Evolutionary conservation across 2,888 invertebrate genomes (phyloP).

Genomic region (Mechanitis mazaeus): DNA sequence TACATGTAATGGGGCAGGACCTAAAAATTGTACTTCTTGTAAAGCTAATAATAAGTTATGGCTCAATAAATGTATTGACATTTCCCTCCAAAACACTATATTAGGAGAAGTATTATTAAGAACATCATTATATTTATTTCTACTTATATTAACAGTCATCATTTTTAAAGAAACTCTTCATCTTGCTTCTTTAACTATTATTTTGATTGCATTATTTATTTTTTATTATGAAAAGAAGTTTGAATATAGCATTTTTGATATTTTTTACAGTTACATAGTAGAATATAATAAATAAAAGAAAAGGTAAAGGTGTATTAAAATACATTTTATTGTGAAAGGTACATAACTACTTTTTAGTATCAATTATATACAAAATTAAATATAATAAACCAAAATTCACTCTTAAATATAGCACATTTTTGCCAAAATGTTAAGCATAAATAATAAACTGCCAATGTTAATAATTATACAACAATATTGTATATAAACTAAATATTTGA

Average conservation of each 20-base stretch:
- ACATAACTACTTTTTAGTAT: slow-evolving; percentile 69
- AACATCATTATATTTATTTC: slow-evolving; percentile 43
- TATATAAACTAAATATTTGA: not conserved
- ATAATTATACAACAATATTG: slow-evolving; percentile 1
- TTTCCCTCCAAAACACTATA: slow-evolving; percentile 41
- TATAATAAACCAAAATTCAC: slow-evolving; percentile 39
- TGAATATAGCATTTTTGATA: slow-evolving; percentile 25
- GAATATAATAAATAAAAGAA: slow-evolving; percentile 35
- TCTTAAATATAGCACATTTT: slow-evolving; percentile 16
- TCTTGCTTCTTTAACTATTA: slow-evolving; percentile 42
- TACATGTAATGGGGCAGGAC: slow-evolving; percentile 89
- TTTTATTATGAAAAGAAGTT: slow-evolving; percentile 46
- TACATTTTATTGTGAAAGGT: slow-evolving; percentile 75
- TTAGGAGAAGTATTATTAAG: slow-evolving; percentile 42
- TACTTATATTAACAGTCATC: slow-evolving; percentile 45
- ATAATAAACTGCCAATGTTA: slow-evolving; percentile 5
- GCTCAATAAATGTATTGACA: slow-evolving; percentile 55
- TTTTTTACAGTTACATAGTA: slow-evolving; percentile 17
- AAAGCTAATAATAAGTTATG: slow-evolving; percentile 54
- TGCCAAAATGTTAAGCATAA: slow-evolving; percentile 13
- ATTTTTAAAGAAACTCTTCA: slow-evolving; percentile 40
- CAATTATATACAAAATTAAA: slow-evolving; percentile 74
- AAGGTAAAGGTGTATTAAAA: slow-evolving; percentile 71
- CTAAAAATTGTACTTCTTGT: slow-evolving; percentile 90
- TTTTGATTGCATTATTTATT: slow-evolving; percentile 46